These are phyloP conservation scores for Drosophila suzukii DNA, from an alignment of 1,140 invertebrate species.

Conservation along the genomic window DNA sequence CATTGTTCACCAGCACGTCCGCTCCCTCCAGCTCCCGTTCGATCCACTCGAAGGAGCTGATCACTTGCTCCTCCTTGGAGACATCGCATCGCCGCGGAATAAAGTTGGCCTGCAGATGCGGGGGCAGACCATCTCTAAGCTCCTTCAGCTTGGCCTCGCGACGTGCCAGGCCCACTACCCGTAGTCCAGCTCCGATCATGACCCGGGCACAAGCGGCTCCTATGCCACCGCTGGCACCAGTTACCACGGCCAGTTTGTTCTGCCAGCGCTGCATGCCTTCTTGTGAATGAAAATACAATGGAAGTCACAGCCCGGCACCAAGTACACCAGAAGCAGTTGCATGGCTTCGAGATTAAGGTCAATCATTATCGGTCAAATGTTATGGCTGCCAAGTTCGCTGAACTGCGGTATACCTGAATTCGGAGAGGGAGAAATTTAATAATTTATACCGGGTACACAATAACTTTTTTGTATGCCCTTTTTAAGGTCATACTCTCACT, in stretches of 20 bases:
- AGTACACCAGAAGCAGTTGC: conserved; percentile 1
- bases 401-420: no score
- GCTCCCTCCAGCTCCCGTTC: conserved; percentile 87
- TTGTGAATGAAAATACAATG: conserved; percentile 14
- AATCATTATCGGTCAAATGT: conserved; percentile 6
- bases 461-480: no score
- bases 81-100: conserved; percentile 87
- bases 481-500: no score
- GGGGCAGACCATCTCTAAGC: conserved; percentile 63
- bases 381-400: background rate
- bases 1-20: conserved; percentile 91
- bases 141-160: conserved; percentile 87
- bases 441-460: no score
- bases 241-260: conserved; percentile 81
- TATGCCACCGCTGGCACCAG: conserved; percentile 86
- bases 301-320: background rate
- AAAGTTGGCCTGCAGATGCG: conserved; percentile 81
- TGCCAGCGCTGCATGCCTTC: conserved; percentile 78
- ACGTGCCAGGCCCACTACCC: conserved; percentile 89
- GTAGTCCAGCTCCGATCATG: conserved; percentile 86
- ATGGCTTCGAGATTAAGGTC: conserved; percentile 27
- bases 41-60: conserved; percentile 88
- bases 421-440: no score
- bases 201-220: conserved; percentile 85
- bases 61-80: conserved; percentile 88